Evolutionary conservation across 2,797 vertebrate genomes (phyloP), one percentile per base, ranked within the genome.

Genomic region (Acipenser oxyrinchus): DNA sequence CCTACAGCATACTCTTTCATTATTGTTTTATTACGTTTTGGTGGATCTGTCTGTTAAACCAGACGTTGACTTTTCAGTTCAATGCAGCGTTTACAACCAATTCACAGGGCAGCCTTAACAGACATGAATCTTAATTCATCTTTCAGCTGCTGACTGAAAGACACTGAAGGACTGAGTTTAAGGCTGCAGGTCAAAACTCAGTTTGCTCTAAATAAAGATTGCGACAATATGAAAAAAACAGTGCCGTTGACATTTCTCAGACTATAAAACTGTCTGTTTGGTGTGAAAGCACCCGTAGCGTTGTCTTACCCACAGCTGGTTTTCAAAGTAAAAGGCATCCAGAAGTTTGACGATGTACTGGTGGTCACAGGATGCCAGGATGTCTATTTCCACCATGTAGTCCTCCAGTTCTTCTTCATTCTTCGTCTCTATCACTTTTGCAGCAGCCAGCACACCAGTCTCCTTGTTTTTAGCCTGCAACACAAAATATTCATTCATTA

Each of bases 351-450:
- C 95, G 0, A 99, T 99, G 84, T 95, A 94, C 10, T 15, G 86
- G 73, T 99, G 96, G 72, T 97, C 80, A 0, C 97, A 99, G 70
- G 93, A 93, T 0, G 95, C 96, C 73, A 99, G 84, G 82, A 99
- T 95, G 76, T 99, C 96, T 0, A 99, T 99, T 86, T 99, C 97
- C 23, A 99, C 94, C 6, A 95, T 95, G 81, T 99, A 99, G 79
- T 99, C 97, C 76, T 99, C 95, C 84, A 99, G 82, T 73, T 99
- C 97, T 49, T 99, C 97, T 74, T 99, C 97, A 0, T 82, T 93
- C 79, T 96, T 96, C 0, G 96, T 97, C 79, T 98, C 94, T 0
- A 99, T 99, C 67, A 99, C 94, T 81, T 99, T 99, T 75, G 96
- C 97, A 6, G 97, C 96, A 0, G 97, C 97, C 71, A 98, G 72